These are phyloP conservation scores for Malachius bipustulatus DNA, from an alignment of 2,888 invertebrate genomes.

Conservation along the genomic window DNA sequence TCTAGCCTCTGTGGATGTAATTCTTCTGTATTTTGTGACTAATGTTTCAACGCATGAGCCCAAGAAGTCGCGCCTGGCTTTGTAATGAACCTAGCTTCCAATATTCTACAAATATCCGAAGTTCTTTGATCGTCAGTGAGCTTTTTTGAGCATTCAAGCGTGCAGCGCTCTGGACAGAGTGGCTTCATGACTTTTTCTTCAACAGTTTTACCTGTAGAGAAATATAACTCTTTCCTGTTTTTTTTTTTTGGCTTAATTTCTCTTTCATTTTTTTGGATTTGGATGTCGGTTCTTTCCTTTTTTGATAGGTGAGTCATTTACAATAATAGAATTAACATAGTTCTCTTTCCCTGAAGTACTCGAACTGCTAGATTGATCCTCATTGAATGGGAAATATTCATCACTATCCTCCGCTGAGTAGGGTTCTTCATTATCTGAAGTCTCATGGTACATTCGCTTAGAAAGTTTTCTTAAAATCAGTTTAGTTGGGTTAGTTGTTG, in stretches of 20 bases:
- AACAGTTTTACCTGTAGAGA: constrained; percentile 10
- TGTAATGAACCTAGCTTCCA: constrained; percentile 13
- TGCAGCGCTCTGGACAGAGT: constrained; percentile 13
- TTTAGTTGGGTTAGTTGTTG: too few species aligned
- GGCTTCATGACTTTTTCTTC: constrained; percentile 10
- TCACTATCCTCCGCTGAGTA: too few species aligned
- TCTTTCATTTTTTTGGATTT: constrained; percentile 3
- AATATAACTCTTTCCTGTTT: too few species aligned
- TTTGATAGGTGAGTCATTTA: too few species aligned
- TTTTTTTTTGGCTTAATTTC: constrained; percentile 1
- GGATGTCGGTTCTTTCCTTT: constrained; percentile 6
- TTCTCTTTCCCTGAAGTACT: too few species aligned
- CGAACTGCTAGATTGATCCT: too few species aligned
- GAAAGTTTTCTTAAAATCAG: too few species aligned
- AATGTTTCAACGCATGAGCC: constrained; percentile 12
- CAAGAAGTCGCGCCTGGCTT: constrained; percentile 14
- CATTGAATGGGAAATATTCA: too few species aligned
- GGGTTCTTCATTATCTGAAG: too few species aligned
- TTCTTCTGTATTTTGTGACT: not conserved
- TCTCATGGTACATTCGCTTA: too few species aligned
- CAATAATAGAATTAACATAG: too few species aligned
- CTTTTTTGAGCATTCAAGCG: constrained; percentile 12
- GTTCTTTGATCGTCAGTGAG: constrained; percentile 12
- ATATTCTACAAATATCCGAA: constrained; percentile 13
- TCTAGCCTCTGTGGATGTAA: constrained; percentile 3